phyloP scores from a whole-genome alignment of 2,888 invertebrate genomes.

The Acheta domesticus region DNA sequence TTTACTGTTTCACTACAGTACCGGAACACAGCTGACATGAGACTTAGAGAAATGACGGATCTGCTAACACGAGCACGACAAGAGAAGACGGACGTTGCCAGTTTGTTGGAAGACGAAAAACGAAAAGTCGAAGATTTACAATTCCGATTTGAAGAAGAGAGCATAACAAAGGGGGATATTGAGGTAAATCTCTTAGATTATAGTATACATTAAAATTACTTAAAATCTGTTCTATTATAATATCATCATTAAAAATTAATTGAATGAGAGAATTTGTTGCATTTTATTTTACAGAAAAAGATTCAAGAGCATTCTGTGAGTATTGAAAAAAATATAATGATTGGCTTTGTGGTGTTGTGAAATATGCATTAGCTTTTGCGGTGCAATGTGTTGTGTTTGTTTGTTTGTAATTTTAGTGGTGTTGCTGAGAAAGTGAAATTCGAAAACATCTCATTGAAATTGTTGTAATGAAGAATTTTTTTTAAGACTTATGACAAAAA shows the following conservation, averaged over 20 bases:
- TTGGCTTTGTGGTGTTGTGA: slow-evolving; percentile 20
- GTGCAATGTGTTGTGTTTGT: too few relatives aligned
- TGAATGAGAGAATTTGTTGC: slow-evolving; percentile 23
- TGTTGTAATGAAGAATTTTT: too few relatives aligned
- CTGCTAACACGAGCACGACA: slow-evolving; percentile 52
- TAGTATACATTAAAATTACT: slow-evolving; percentile 20
- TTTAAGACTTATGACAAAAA: too few relatives aligned
- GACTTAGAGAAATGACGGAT: slow-evolving; percentile 50
- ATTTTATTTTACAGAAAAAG: slow-evolving; percentile 50
- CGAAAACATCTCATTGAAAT: too few relatives aligned
- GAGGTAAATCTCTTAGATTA: slow-evolving; percentile 58
- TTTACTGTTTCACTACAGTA: slow-evolving; percentile 44
- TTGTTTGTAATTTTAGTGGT: too few relatives aligned
- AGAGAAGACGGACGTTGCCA: slow-evolving; percentile 56
- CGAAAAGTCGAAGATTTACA: slow-evolving; percentile 85
- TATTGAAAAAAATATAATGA: slow-evolving; percentile 38
- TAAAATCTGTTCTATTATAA: not conserved
- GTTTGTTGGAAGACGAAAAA: slow-evolving; percentile 71
- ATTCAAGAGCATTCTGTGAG: slow-evolving; percentile 53
- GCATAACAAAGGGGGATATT: slow-evolving; percentile 81
- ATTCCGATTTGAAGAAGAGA: slow-evolving; percentile 87
- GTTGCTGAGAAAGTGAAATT: too few relatives aligned
- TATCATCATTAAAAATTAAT: not conserved
- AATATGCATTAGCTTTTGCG: not conserved
- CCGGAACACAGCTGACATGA: slow-evolving; percentile 55